A percentile compares a stretch with the other conserved stretches of the same genome.
phyloP scores from a whole-genome alignment of 2,113 vertebrate species.

The Bolborhynchus lineola region DNA sequence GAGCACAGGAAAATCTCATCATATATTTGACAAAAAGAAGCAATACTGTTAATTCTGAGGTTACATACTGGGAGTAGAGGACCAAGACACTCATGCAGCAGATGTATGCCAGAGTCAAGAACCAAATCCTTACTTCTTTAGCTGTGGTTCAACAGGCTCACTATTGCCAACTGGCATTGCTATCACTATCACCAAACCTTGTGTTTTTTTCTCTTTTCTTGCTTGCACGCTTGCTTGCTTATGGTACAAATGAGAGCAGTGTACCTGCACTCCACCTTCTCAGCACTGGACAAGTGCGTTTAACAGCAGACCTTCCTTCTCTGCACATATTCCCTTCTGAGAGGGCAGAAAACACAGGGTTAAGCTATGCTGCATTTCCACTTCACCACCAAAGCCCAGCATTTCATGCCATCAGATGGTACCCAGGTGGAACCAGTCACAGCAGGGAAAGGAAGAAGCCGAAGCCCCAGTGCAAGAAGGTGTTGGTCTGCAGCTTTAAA shows the following conservation, averaged over 20 bases:
- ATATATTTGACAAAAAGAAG: not conserved
- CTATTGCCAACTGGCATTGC: not conserved
- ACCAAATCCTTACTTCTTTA: not conserved
- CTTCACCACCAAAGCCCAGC: not conserved
- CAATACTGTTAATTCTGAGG: not conserved
- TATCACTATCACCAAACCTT: not conserved
- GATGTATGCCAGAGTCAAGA: not conserved
- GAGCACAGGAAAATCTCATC: not conserved
- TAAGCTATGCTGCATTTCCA: not conserved
- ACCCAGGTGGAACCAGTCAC: not conserved
- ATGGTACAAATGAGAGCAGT: not conserved
- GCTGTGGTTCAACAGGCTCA: not conserved
- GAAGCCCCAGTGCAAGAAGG: not conserved
- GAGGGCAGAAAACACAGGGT: not conserved
- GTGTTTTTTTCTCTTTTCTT: not conserved
- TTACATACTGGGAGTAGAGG: not conserved
- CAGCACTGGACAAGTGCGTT: not conserved
- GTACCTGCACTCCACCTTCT: not conserved
- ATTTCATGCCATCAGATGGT: fast-evolving
- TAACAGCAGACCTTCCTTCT: not conserved
- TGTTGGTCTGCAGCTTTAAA: not conserved
- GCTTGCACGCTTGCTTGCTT: not conserved
- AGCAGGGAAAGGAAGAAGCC: not conserved
- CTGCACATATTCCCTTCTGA: not conserved
- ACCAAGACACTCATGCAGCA: not conserved